Evolutionary conservation across 2,113 vertebrate species (phyloP).

Genomic region (Sprattus sprattus): DNA sequence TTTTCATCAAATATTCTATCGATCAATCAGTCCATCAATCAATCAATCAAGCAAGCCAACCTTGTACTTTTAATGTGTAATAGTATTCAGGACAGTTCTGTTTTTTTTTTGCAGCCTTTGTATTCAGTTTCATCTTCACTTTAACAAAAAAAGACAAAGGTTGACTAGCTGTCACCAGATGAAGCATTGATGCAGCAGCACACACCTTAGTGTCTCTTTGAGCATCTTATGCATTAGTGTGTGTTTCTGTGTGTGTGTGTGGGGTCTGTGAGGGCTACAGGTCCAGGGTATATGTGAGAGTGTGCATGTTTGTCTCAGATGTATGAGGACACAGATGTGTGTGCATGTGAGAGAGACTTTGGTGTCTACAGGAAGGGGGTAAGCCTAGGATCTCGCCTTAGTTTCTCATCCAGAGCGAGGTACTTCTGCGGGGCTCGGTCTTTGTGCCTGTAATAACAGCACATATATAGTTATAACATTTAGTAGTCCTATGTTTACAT

Average conservation of each 20-base stretch:
- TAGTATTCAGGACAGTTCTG: not conserved
- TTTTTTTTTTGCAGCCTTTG: not conserved
- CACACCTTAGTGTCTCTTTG: slow-evolving; percentile 30
- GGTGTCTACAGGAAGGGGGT: slow-evolving; percentile 44
- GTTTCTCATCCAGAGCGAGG: slow-evolving; percentile 66
- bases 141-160: not conserved
- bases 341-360: not conserved
- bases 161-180: not conserved
- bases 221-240: not conserved
- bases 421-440: slow-evolving; percentile 64
- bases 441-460: slow-evolving; percentile 65
- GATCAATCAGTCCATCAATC: not conserved
- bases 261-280: not conserved
- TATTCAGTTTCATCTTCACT: not conserved
- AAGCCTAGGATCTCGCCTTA: slow-evolving; percentile 67
- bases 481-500: not conserved
- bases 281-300: too few relatives aligned
- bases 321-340: not conserved
- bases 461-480: not conserved
- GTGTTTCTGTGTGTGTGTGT: not conserved
- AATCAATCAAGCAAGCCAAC: not conserved
- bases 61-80: not conserved
- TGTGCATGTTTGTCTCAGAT: not conserved
- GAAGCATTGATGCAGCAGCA: not conserved
- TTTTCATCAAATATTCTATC: too few relatives aligned